Conservation (phyloP, 2,113 vertebrate genomes). For the Balaeniceps rex region DNA sequence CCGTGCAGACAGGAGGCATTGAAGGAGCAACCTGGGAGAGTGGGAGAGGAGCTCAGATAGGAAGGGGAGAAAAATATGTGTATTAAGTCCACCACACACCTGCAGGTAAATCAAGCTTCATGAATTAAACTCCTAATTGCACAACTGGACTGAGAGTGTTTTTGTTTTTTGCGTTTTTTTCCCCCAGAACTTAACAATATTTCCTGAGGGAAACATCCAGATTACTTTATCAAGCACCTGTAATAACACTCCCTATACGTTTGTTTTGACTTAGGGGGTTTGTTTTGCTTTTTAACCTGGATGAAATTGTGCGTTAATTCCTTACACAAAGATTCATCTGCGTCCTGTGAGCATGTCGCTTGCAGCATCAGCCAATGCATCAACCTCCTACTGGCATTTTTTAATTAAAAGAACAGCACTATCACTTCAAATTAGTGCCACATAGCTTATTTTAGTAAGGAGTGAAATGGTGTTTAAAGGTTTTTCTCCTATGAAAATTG, state of each 20-base stretch:
- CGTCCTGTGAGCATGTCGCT: neutral
- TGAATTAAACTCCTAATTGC: neutral
- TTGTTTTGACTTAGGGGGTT: neutral
- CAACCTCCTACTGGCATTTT: constrained; percentile 43
- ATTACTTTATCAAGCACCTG: neutral
- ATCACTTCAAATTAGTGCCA: constrained; percentile 60
- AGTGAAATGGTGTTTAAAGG: constrained; percentile 12
- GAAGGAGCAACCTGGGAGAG: neutral
- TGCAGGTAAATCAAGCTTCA: neutral
- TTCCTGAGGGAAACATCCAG: neutral
- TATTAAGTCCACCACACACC: neutral
- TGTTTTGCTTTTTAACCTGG: constrained; percentile 3
- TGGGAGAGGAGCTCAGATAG: neutral
- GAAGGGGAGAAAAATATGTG: neutral
- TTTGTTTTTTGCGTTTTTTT: neutral
- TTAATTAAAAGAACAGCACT: constrained; percentile 60
- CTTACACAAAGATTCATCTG: neutral
- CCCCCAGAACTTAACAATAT: neutral
- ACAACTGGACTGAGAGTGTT: neutral
- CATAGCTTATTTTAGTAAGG: constrained; percentile 1
- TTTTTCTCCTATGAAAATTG: neutral
- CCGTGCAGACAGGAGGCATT: neutral
- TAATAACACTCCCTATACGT: neutral
- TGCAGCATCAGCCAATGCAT: neutral
- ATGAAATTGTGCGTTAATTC: neutral